Evolutionary conservation across 1,140 invertebrate species (phyloP).

Genomic region (Babylonia areolata): DNA sequence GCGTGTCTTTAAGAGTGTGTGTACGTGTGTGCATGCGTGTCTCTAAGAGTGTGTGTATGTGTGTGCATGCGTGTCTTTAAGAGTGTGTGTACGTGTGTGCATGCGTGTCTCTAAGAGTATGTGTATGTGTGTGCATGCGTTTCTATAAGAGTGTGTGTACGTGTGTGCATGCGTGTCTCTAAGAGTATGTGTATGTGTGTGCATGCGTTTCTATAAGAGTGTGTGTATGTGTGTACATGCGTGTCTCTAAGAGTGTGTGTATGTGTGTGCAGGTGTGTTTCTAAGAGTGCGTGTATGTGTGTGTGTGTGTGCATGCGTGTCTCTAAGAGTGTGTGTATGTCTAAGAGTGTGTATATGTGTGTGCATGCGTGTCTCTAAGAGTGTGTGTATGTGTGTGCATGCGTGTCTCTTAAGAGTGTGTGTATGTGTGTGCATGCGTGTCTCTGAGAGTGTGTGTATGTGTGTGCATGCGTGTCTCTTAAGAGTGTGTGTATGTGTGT

Average conservation of each 20-base stretch:
- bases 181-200: background rate
- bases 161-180: background rate
- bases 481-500: no score
- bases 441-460: no score
- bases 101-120: background rate
- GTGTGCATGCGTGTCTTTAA: background rate
- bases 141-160: background rate
- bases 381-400: no score
- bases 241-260: background rate
- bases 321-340: no score
- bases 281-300: background rate
- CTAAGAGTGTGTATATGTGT: no score
- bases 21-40: background rate
- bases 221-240: background rate
- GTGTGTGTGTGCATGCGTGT: background rate
- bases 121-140: background rate
- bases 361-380: no score
- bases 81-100: background rate
- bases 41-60: background rate
- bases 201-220: background rate
- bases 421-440: no score
- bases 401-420: no score
- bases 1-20: background rate
- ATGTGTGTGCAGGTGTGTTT: background rate
- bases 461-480: no score